phyloP scores from a whole-genome alignment of 92 coral and sea anemone genomes.

The Phenganax marumi region DNA sequence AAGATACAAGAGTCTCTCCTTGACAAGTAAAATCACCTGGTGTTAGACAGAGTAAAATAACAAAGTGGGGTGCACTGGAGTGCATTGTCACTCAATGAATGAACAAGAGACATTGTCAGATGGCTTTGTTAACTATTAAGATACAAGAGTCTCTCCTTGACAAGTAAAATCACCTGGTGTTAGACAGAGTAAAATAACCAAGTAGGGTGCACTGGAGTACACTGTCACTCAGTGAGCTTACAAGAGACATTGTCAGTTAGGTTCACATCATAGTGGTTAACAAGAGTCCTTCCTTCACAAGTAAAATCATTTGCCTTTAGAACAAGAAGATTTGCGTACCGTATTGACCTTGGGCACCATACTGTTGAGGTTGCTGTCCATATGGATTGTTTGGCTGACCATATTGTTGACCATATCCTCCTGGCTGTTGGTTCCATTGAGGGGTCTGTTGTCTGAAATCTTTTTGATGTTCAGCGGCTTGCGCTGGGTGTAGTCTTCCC shows the following conservation, averaged over 20 bases:
- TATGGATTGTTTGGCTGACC: background rate
- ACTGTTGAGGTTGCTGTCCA: background rate
- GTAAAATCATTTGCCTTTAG: no score
- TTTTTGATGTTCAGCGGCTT: slow-evolving; percentile 28
- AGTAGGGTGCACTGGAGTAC: background rate
- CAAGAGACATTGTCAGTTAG: background rate
- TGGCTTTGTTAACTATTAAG: no score
- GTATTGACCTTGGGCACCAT: background rate
- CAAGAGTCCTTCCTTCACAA: background rate
- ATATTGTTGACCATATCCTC: background rate
- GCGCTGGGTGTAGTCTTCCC: slow-evolving; percentile 37
- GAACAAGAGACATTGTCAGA: no score
- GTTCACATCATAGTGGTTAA: background rate
- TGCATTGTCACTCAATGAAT: no score
- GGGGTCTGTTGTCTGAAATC: background rate
- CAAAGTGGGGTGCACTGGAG: no score
- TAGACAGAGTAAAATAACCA: background rate
- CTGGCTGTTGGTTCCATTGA: background rate
- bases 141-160: no score
- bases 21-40: no score
- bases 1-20: no score
- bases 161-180: background rate
- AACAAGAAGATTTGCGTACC: no score
- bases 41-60: no score
- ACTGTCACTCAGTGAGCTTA: background rate